These are phyloP conservation scores for Drosophila aff. DNA, from an alignment of 1,140 invertebrate genomes.

Conservation along the genomic window DNA sequence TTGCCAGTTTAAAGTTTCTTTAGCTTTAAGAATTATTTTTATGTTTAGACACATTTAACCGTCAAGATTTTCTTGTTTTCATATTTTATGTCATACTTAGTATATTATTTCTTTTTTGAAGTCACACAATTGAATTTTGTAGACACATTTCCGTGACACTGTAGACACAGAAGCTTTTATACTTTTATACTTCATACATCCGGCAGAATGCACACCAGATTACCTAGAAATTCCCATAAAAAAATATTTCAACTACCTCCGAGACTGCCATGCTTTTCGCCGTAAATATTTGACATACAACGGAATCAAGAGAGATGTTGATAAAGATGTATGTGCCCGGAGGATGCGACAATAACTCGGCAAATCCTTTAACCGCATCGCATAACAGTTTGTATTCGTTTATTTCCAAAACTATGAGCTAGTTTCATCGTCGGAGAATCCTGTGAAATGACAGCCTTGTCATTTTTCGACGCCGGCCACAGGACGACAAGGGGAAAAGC, in stretches of 20 bases:
- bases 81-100: neutral
- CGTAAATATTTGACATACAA: conserved; percentile 14
- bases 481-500: conserved; percentile 2
- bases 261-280: conserved; percentile 5
- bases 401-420: conserved; percentile 11
- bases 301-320: conserved; percentile 8
- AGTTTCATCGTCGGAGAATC: conserved; percentile 10
- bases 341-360: neutral
- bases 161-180: conserved; percentile 6
- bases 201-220: conserved; percentile 14
- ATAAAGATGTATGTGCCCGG: neutral
- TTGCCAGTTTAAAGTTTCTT: neutral
- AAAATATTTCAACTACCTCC: conserved; percentile 10
- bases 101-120: neutral
- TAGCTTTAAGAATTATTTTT: neutral
- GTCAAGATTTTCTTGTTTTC: neutral
- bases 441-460: conserved; percentile 24
- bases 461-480: conserved; percentile 15
- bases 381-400: conserved; percentile 21
- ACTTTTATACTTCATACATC: conserved; percentile 13
- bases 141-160: neutral
- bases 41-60: no score
- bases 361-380: conserved; percentile 15
- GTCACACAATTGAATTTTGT: conserved; percentile 3
- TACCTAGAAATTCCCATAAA: conserved; percentile 13